Evolutionary conservation across 2,888 invertebrate genomes (phyloP), one percentile per base, ranked within the genome.

Genomic region (Idaea straminata): DNA sequence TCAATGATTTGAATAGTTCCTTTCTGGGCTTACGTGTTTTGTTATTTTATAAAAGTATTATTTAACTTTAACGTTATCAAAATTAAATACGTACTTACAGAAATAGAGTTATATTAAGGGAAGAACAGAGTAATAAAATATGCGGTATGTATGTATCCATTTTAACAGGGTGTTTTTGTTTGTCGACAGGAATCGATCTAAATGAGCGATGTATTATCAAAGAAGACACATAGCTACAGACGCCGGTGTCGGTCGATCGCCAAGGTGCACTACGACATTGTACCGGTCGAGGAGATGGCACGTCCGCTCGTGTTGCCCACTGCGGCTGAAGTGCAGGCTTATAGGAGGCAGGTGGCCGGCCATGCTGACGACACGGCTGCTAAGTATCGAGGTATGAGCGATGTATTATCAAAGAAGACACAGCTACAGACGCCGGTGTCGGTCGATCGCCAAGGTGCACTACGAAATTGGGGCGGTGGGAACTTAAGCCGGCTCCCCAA

Each of bases 351-450:
- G 74, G 92, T 92, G 7, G 92, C 91, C 0, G 92, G 92, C 0
- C 92, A 92, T 58, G 78, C 67, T 69, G 77, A 74, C 59, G 75
- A 72, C 0, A 75, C 82, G 4, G 84, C 85, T 35, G 74, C 81
- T 25, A 86, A 86, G 74, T 92, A 85, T 69, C 74, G 83, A 35
- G 92, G 92, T n/a, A 92, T 92, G 92, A 89, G 83, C 86, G 82
- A 91, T 88, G 90, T 77, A 57, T 47, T 47, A 47, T 10, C 47
- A 47, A 47, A 47, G 10, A 80, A 75, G 47, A 61, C 69, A 62
- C 62, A 73, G 75, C 57, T 74, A 64, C 64, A 35, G 77, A 16
- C 87, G 87, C 5, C 81, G 86, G n/a, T 84, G 86, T 77, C 83
- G 91, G 59, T 91, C 92, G 5, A 91, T 91, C 62, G 86, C 83